Base-by-base conservation (phyloP, 2,888 invertebrate genomes). In the Chalcis sispes region DNA sequence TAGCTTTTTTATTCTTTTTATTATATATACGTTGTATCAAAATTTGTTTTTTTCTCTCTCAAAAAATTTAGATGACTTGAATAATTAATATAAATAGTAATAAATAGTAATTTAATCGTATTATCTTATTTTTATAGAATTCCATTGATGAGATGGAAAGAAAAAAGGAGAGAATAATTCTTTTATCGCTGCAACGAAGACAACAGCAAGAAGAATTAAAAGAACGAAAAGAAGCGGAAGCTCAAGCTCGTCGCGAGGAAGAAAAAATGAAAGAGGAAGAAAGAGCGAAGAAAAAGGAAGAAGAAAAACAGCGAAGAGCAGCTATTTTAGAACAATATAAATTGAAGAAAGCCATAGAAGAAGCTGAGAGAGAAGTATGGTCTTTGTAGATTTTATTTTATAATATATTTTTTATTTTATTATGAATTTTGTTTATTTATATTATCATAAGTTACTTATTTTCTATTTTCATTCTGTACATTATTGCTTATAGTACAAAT, bases 271-370 rank as follows among this genome's bases (percentile, higher is more conserved):
- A 94, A 83, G 92, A 92, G 84, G 94, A 97, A 87, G 92, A 94
- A 87, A 92, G 95, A 90, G 90, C 92, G 85, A 82, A 88, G 83
- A 90, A 95, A 86, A 93, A 94, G 88, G 94, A 95, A 83, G 97
- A 98, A 85, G 98, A 98, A 88, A 94, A 94, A 83, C 92, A 94
- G n/a, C 91, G 97, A 76, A 90, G 98, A 71, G 95, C 96, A 80
- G 93, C 92, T 80, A 98, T 98, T 86, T 92, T 98, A 82, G 96
- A 97, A 86, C 96, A 97, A 89, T 96, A 98, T 90, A 95, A 97
- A 89, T 91, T 97, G 82, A 96, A 98, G 88, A 98, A 98, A 89
- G 95, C 96, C 71, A 93, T 96, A 79, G 97, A 97, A 88, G 96
- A 97, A 90, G 96, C 96, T 27, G 96, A 96, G 88, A 90, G 95